phyloP scores from a whole-genome alignment of 2,113 vertebrate species.

The Hippocampus mohnikei region DNA sequence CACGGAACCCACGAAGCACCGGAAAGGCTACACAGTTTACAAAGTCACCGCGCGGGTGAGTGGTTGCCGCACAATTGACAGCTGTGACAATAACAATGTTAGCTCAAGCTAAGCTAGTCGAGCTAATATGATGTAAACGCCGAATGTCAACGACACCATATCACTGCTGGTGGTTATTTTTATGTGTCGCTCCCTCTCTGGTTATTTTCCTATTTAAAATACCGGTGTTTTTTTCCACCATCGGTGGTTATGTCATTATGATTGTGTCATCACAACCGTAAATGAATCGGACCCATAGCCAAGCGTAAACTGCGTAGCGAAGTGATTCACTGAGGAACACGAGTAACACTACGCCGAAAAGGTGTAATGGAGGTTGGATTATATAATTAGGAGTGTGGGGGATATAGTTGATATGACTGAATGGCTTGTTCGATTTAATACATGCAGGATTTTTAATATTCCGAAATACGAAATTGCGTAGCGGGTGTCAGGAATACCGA shows the following conservation, averaged over 20 bases:
- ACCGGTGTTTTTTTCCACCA: background rate
- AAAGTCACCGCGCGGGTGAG: conserved; percentile 95
- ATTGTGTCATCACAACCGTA: conserved; percentile 6
- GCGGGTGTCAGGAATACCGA: background rate
- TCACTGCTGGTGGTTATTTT: background rate
- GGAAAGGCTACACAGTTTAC: conserved; percentile 90
- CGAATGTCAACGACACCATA: background rate
- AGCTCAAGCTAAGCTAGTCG: conserved; percentile 16
- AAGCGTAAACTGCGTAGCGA: conserved; percentile 6
- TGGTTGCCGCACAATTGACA: background rate
- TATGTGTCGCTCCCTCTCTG: too few species aligned
- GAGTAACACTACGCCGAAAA: background rate
- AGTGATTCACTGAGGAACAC: background rate
- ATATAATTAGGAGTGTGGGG: background rate
- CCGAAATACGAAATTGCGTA: background rate
- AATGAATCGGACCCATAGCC: background rate
- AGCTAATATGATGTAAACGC: background rate
- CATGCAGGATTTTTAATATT: background rate
- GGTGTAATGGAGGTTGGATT: background rate
- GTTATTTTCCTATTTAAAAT: background rate
- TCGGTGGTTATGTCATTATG: background rate
- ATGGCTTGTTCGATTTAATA: background rate
- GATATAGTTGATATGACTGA: background rate
- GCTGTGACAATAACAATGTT: conserved; percentile 18
- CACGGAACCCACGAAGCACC: conserved; percentile 88